Evolutionary conservation across 2,113 vertebrate species (phyloP).

Genomic region (Cavia aperea): DNA sequence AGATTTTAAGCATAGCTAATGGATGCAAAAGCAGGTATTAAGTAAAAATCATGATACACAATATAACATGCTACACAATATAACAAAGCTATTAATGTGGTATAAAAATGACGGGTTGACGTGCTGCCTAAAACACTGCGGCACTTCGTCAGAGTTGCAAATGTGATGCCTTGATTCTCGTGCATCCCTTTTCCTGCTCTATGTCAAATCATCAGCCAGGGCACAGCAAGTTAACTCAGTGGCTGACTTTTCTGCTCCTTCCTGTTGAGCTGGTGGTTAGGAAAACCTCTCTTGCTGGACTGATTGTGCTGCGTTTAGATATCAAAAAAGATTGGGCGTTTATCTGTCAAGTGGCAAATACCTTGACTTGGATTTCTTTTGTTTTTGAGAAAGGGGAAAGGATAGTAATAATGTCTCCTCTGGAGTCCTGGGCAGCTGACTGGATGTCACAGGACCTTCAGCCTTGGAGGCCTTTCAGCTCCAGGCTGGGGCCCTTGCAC

Average conservation of each 20-base stretch:
- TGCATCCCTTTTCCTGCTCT: not conserved
- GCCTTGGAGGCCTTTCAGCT: conserved; percentile 17
- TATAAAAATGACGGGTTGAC: not conserved
- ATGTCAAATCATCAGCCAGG: not conserved
- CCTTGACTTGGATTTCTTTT: not conserved
- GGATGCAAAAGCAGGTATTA: not conserved
- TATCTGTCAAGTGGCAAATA: not conserved
- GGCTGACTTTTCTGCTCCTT: not conserved
- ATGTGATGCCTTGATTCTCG: not conserved
- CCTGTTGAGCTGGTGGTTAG: not conserved
- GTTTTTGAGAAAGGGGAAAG: conserved; percentile 34
- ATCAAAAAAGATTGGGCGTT: not conserved
- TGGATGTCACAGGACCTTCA: conserved; percentile 25
- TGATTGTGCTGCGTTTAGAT: not conserved
- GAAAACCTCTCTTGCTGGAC: not conserved
- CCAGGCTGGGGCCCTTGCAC: not conserved
- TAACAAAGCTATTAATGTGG: not conserved
- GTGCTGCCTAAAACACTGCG: not conserved
- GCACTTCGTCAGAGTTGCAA: not conserved
- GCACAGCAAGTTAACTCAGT: not conserved
- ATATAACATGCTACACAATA: not conserved
- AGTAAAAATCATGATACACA: not conserved
- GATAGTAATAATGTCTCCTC: not conserved
- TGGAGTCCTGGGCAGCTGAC: conserved; percentile 50
- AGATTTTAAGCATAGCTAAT: not conserved